Evolutionary conservation across 2,113 vertebrate species (phyloP).

Genomic region (Oxyura jamaicensis): DNA sequence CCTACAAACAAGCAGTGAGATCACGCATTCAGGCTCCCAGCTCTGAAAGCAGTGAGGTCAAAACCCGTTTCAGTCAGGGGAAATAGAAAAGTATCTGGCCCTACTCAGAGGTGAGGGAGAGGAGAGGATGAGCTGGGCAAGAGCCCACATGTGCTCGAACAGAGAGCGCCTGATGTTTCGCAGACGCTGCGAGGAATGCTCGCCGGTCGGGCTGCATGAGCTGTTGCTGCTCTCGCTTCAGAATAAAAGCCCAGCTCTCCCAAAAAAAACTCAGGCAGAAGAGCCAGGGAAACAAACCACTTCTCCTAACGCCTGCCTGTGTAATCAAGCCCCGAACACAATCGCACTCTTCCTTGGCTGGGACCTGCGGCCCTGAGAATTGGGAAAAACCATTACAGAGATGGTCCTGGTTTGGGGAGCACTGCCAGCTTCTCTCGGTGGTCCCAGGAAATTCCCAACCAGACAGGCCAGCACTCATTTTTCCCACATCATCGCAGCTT

Average conservation of each 20-base stretch:
- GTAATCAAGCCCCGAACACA: background rate
- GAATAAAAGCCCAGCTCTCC: conserved; percentile 1
- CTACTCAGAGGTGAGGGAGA: background rate
- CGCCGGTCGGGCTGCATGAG: background rate
- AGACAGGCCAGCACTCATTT: fast-evolving
- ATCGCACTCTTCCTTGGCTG: background rate
- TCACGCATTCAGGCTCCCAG: background rate
- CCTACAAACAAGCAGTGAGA: background rate
- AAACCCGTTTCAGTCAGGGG: background rate
- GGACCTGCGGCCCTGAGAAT: background rate
- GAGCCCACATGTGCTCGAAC: conserved; percentile 27
- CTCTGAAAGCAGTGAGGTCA: background rate
- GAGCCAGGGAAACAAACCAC: background rate
- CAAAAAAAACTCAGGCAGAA: background rate
- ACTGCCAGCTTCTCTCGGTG: background rate
- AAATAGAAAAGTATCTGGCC: conserved; percentile 24
- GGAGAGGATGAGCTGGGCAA: conserved; percentile 29
- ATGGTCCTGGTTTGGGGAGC: background rate
- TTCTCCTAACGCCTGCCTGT: background rate
- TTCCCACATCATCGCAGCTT: background rate
- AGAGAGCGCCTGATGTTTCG: conserved; percentile 1
- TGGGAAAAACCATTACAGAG: background rate
- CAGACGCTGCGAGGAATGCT: background rate
- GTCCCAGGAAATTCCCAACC: fast-evolving
- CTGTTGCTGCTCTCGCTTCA: background rate